Percentiles rank a stretch among this genome's conserved stretches.
Conservation (phyloP, 2,113 vertebrate genomes). For the Prinia subflava region DNA sequence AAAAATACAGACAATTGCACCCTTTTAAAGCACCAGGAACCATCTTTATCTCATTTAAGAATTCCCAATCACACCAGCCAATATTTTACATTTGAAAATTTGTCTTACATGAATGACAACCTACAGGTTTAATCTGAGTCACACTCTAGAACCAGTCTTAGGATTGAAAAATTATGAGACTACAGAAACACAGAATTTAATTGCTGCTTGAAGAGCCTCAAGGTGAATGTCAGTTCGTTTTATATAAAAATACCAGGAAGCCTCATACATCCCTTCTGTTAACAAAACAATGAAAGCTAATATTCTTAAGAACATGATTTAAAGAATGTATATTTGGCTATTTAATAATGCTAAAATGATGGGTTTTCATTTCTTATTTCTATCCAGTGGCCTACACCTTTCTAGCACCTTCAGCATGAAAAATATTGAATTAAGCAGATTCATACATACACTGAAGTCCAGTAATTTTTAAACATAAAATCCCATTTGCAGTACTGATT, state of each 20-base stretch:
- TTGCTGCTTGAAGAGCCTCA: neutral
- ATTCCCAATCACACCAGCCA: neutral
- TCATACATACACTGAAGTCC: neutral
- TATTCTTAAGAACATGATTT: neutral
- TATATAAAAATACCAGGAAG: neutral
- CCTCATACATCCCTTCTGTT: neutral
- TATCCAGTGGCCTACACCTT: neutral
- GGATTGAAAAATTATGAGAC: neutral
- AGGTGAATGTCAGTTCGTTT: neutral
- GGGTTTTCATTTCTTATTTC: neutral
- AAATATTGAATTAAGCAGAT: neutral
- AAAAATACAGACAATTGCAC: neutral
- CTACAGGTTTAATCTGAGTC: neutral
- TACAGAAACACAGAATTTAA: neutral
- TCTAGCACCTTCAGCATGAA: neutral
- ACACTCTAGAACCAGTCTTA: neutral
- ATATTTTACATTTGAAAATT: neutral
- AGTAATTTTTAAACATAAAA: neutral
- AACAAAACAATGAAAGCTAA: neutral
- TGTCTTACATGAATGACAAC: neutral
- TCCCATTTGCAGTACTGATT: neutral
- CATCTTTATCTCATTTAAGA: neutral
- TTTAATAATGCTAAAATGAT: neutral
- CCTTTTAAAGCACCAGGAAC: neutral
- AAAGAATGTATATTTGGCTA: neutral